phyloP scores from a whole-genome alignment of 2,888 invertebrate species.

The Temnothorax ravouxi region DNA sequence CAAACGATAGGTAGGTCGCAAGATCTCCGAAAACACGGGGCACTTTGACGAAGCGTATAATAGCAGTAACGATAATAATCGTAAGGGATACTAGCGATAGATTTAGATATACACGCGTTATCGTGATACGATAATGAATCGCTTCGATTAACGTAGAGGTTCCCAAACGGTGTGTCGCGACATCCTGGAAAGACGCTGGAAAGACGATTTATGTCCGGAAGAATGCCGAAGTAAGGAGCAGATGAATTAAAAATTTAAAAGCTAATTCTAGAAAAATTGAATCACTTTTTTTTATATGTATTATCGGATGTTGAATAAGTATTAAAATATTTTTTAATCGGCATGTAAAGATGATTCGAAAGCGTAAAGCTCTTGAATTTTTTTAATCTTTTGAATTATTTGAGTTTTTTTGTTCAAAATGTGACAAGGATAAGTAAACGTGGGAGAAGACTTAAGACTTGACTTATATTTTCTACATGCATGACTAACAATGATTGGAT shows the following conservation, averaged over 20 bases:
- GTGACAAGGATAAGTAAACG: neutral
- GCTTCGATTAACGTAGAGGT: slow-evolving; percentile 54
- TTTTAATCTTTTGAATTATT: neutral
- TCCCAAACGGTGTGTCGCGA: slow-evolving; percentile 24
- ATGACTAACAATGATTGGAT: neutral
- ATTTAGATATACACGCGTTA: slow-evolving; percentile 42
- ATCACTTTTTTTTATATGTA: neutral
- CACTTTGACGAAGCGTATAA: slow-evolving; percentile 35
- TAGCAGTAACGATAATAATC: slow-evolving; percentile 61
- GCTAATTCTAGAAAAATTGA: neutral
- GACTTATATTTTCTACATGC: slow-evolving; percentile 10
- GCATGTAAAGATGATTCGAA: neutral
- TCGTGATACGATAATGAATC: slow-evolving; percentile 54
- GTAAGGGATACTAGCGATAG: slow-evolving; percentile 53
- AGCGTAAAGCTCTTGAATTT: neutral
- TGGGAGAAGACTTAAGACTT: neutral
- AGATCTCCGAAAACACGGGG: slow-evolving; percentile 1
- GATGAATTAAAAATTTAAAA: neutral
- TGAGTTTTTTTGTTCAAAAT: neutral
- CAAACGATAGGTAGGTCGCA: slow-evolving; percentile 29
- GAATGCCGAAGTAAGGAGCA: neutral
- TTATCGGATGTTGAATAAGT: neutral
- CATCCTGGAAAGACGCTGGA: neutral
- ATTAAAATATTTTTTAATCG: neutral
- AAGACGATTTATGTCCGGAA: neutral